Evolutionary conservation across 1,140 invertebrate species (phyloP).

Genomic region (Drosophila micromelanica): DNA sequence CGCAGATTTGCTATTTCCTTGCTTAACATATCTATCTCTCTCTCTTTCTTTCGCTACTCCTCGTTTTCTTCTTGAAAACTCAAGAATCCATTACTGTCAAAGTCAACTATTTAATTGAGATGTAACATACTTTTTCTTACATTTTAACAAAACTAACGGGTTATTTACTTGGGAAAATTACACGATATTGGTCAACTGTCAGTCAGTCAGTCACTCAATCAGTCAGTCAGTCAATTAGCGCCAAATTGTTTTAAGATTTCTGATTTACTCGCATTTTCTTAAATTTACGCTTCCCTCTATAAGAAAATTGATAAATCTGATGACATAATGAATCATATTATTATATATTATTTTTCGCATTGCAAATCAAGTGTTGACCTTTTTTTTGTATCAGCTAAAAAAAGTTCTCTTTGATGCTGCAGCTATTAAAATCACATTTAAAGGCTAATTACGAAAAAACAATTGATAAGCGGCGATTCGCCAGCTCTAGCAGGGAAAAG

Average conservation of each 20-base stretch:
- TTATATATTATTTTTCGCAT: too few relatives aligned
- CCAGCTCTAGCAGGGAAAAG: neutral
- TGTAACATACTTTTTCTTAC: neutral
- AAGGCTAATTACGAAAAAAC: conserved; percentile 47
- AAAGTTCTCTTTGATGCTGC: neutral
- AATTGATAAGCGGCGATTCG: conserved; percentile 25
- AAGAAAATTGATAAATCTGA: neutral
- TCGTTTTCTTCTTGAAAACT: neutral
- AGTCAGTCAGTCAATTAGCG: too few relatives aligned
- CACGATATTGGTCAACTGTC: too few relatives aligned
- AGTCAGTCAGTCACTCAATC: too few relatives aligned
- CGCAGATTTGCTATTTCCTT: neutral
- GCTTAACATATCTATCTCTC: conserved; percentile 4
- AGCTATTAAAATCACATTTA: conserved; percentile 26
- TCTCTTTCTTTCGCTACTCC: neutral
- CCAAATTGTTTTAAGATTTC: too few relatives aligned
- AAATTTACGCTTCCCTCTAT: too few relatives aligned
- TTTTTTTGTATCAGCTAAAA: neutral
- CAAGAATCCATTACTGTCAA: conserved; percentile 9
- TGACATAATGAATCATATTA: neutral
- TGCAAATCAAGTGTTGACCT: too few relatives aligned
- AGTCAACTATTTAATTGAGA: neutral
- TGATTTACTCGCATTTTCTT: too few relatives aligned
- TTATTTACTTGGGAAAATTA: neutral
- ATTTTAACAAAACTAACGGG: neutral